phyloP scores from a whole-genome alignment of 2,888 invertebrate genomes.

The Cremastinae sp. region DNA sequence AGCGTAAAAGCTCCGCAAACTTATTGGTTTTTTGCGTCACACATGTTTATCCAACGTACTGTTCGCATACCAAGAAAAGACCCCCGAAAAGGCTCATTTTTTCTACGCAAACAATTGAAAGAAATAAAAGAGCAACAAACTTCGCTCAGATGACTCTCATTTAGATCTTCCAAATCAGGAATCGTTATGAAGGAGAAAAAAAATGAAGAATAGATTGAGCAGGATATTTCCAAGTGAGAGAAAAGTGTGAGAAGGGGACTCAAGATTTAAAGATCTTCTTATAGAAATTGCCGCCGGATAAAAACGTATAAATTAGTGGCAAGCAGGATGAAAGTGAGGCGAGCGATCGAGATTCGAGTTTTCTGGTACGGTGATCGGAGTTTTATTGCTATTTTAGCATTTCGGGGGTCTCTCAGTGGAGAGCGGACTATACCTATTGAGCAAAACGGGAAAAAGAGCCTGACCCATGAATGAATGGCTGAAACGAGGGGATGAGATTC shows the following conservation, averaged over 20 bases:
- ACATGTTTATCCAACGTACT: constrained; percentile 65
- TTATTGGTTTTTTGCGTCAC: constrained; percentile 55
- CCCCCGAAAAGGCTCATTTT: constrained; percentile 64
- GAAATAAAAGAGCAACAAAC: no score
- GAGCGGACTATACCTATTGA: constrained; percentile 78
- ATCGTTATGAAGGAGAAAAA: background rate
- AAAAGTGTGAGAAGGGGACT: background rate
- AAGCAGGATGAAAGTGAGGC: no score
- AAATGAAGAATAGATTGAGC: background rate
- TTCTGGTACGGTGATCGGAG: no score
- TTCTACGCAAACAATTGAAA: constrained; percentile 2
- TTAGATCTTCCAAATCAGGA: no score
- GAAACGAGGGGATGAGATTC: constrained; percentile 80
- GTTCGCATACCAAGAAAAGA: constrained; percentile 69
- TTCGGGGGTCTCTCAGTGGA: constrained; percentile 68
- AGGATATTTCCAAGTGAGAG: background rate
- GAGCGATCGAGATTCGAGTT: no score
- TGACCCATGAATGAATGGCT: constrained; percentile 80
- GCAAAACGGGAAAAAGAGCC: constrained; percentile 80
- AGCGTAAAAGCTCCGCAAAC: constrained; percentile 54
- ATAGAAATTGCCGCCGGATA: no score
- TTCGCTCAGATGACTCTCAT: no score
- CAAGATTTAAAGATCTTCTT: no score
- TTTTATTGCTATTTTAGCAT: background rate
- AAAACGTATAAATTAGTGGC: no score